These are phyloP conservation scores for Catocala sponsa DNA, from an alignment of 2,888 invertebrate species.

Conservation along the genomic window DNA sequence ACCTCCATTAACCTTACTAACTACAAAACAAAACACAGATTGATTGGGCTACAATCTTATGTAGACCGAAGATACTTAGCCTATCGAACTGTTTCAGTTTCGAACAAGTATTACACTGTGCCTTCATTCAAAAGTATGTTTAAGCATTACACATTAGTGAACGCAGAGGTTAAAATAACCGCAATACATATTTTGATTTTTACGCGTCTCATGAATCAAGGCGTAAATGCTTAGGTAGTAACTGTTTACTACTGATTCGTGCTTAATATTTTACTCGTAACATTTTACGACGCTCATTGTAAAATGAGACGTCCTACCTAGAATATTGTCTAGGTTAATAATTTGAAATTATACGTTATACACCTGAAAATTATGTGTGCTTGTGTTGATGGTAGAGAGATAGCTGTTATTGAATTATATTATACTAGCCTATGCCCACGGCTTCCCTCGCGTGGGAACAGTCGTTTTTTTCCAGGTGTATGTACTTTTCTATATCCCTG, in stretches of 20 bases:
- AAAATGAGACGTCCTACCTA: slow-evolving; percentile 7
- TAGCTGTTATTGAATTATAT: too few relatives aligned
- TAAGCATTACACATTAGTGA: slow-evolving; percentile 10
- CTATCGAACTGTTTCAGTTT: too few relatives aligned
- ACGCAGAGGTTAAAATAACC: slow-evolving; percentile 9
- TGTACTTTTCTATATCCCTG: too few relatives aligned
- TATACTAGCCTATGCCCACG: too few relatives aligned
- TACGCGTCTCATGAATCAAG: slow-evolving; percentile 51
- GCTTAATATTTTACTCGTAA: slow-evolving; percentile 15
- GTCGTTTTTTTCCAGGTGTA: too few relatives aligned
- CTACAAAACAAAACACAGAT: too few relatives aligned
- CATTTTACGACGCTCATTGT: slow-evolving; percentile 14
- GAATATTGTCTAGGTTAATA: slow-evolving; percentile 5
- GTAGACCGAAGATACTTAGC: too few relatives aligned
- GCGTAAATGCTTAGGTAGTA: slow-evolving; percentile 34
- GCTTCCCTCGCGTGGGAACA: too few relatives aligned
- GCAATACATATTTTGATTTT: slow-evolving; percentile 43
- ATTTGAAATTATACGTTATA: slow-evolving; percentile 9
- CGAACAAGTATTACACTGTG: too few relatives aligned
- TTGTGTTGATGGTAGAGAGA: not conserved
- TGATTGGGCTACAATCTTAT: too few relatives aligned
- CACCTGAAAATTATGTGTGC: not conserved
- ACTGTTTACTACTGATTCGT: slow-evolving; percentile 33
- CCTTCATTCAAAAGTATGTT: too few relatives aligned
- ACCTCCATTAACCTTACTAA: too few relatives aligned